Evolutionary conservation across 2,888 invertebrate species (phyloP), one percentile per base, ranked within the genome.

Genomic region (Drosophila peninsularis): DNA sequence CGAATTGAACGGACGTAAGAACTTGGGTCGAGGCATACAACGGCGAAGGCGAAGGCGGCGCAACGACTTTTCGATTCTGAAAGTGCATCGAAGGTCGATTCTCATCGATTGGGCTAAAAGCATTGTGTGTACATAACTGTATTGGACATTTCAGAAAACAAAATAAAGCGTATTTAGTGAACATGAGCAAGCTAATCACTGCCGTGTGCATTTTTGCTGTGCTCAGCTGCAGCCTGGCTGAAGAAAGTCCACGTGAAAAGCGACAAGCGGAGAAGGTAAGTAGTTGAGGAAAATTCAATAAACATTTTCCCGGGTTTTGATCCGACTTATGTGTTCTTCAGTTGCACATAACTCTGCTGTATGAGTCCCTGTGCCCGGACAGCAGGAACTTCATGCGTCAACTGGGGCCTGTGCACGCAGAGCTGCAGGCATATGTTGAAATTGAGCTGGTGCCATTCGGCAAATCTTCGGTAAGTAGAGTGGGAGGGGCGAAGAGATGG

Each of bases 351-450:
- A 94, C 94, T 9, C 87, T 94, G 64, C 89, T 93, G 68, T 95
- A 95, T 81, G 95, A 95, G 88, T 94, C 95, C 53, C 89, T 94
- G 32, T 95, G 95, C 67, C 93, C 94, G 1, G 95, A 95, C 86
- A 95, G 95, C 90, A 91, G 91, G 50, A 82, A 84, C 13, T 95
- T 95, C 81, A 93, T 95, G 64, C 79, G 90, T 6, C 80, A 95
- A 82, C 89, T 95, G 41, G 90, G 91, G 42, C 94, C 94, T 1
- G 90, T 93, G 0, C 92, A 94, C 85, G 86, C 92, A 5, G 85
- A 93, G 49, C 87, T 95, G 44, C 92, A 93, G 10, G 86, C 93
- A 13, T 93, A 94, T 78, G 84, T 95, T 6, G 91, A 93, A 42
- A 83, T 95, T 14, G 90, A 91, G 19, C 91, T 95, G 36, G 92